A percentile compares a stretch with the other conserved stretches of the same genome.
Conservation (phyloP, 2,113 vertebrate species). For the Cettia cetti region DNA sequence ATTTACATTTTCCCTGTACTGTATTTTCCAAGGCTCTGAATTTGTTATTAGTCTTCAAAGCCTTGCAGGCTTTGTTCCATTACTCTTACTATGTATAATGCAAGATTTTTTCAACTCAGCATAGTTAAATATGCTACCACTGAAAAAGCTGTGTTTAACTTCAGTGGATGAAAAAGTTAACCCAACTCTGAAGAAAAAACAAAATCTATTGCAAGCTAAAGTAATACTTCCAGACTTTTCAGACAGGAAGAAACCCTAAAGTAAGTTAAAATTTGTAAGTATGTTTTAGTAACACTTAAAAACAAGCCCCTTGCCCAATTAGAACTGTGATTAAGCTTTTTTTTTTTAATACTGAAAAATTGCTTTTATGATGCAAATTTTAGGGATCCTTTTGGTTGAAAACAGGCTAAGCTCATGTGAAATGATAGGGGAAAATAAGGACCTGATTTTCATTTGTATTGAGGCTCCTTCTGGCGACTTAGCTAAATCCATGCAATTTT, state of each 20-base stretch:
- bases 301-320: not conserved
- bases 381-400: not conserved
- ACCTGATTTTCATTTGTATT: not conserved
- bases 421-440: not conserved
- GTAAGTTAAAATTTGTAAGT: not conserved
- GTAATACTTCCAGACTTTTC: not conserved
- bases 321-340: not conserved
- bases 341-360: not conserved
- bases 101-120: not conserved
- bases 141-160: not conserved
- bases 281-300: not conserved
- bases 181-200: not conserved
- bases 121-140: not conserved
- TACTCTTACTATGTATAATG: not conserved
- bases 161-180: not conserved
- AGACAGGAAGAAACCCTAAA: not conserved
- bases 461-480: not conserved
- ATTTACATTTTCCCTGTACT: rapidly evolving
- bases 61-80: not conserved
- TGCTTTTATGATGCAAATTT: not conserved
- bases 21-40: not conserved
- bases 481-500: not conserved
- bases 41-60: not conserved
- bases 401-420: not conserved
- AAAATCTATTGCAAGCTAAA: not conserved